Evolutionary conservation across 2,797 vertebrate genomes (phyloP), one percentile per base, ranked within the genome.

Genomic region (Fistularia commersonii): DNA sequence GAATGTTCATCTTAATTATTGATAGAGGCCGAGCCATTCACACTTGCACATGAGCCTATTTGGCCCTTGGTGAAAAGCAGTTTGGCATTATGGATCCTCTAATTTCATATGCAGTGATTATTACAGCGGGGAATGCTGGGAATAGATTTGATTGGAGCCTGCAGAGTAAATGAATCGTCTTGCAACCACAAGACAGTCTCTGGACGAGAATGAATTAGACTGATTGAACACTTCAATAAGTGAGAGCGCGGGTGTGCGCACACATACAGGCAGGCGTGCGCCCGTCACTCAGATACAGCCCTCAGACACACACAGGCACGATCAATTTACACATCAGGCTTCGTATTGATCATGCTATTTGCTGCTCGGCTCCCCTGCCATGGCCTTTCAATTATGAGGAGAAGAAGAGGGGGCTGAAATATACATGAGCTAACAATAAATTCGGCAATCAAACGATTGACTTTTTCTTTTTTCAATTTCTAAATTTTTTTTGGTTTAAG

Each of bases 181-280:
- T 76, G 75, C 75, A 82, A 86, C 87, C 89, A 72, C 89, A 89
- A 78, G 64, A 66, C 70, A 79, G 76, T 85, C 89, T 84, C 85
- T 74, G 71, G 81, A 77, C 77, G 76, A 80, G 77, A 80, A 82
- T 87, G 85, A 89, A 91, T 91, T 87, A 90, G 68, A 71, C 88
- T 89, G 88, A 91, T 88, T 90, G 87, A 90, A 89, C 88, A 91
- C 86, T 86, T 89, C 82, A 74, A 77, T 89, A 86, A 90, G 83
- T 82, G 83, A 64, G 74, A 81, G 76, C 70, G 49, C 39, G 48
- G 57, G 54, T 47, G 34, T 36, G 45, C 41, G 43, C 46, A 62
- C 54, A 15, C 54, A 46, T 46, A 31, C 13, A 41, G 41, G 14
- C 53, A 39, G 9, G 5, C 15, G 35, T 11, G 12, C 1, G 11